Percentiles rank a stretch among this genome's conserved stretches.
These are phyloP conservation scores for Drosophila cracens DNA, from an alignment of 2,888 invertebrate species.

Conservation along the genomic window DNA sequence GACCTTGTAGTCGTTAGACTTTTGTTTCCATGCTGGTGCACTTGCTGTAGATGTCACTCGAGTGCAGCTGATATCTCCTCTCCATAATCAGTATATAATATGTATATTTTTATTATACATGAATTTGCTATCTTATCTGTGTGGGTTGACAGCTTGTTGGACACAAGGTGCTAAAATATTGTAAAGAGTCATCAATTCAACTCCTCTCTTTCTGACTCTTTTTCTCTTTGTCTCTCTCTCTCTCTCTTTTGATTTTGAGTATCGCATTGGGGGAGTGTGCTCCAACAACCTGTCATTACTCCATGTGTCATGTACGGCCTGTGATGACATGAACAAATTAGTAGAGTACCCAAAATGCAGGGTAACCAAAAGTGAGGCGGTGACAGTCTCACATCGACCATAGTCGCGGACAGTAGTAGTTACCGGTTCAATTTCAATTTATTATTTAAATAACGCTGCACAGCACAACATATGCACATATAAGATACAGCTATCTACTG, in stretches of 20 bases:
- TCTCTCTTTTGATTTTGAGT: slow-evolving; percentile 11
- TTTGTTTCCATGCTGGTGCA: neutral
- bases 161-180: slow-evolving; percentile 42
- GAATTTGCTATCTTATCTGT: slow-evolving; percentile 30
- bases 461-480: slow-evolving; percentile 19
- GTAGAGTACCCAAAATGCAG: slow-evolving; percentile 19
- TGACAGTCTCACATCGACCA: slow-evolving; percentile 68
- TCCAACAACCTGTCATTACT: slow-evolving; percentile 48
- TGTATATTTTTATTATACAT: slow-evolving; percentile 1
- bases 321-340: slow-evolving; percentile 60
- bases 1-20: neutral
- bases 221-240: slow-evolving; percentile 15
- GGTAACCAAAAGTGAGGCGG: slow-evolving; percentile 24
- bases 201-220: slow-evolving; percentile 17
- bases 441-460: slow-evolving; percentile 48
- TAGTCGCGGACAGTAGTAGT: slow-evolving; percentile 65
- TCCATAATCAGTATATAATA: neutral
- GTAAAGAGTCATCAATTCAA: slow-evolving; percentile 28
- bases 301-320: slow-evolving; percentile 60
- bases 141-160: slow-evolving; percentile 40
- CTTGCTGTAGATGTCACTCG: slow-evolving; percentile 4
- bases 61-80: slow-evolving; percentile 6
- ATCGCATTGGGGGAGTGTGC: neutral
- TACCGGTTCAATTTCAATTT: slow-evolving; percentile 40
- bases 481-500: slow-evolving; percentile 22